Evolutionary conservation across 2,888 invertebrate species (phyloP), one percentile per base, ranked within the genome.

Genomic region (Melanargia galathea): DNA sequence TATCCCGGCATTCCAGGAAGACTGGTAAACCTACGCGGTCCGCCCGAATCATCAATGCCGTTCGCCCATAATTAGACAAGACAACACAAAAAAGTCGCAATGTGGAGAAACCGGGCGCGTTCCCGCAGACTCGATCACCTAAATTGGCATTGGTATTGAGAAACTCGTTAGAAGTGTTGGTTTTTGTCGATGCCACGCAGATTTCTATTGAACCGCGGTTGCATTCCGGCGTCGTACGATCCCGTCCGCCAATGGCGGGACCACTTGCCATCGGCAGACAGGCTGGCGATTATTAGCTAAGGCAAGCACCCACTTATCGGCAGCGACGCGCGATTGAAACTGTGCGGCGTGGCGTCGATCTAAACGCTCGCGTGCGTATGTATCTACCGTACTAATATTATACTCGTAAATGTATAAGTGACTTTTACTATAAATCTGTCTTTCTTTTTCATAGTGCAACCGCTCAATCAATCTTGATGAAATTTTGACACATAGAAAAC

Each of bases 91-190:
- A 67, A 67, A 58, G 30, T 68, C 43, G 66, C 65, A 54, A 63
- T 66, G 61, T 63, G 68, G 69, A 71, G 69, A 77, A 72, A 76
- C 74, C 71, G 77, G 65, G 72, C 76, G 75, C 77, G 77, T 73
- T 78, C 78, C 75, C 63, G 75, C 66, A 70, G 48, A 72, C 77
- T 72, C 60, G 64, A 76, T 78, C 81, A 72, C 82, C 82, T 75
- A 82, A 85, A 79, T 80, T 78, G 87, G 85, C 71, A 76, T 75
- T 78, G 82, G 82, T 79, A 82, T 83, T 84, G 85, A 84, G 86
- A 87, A 87, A 87, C 87, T 86, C 74, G 84, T 86, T 85, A 81
- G 82, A 81, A 78, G 78, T 77, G 71, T 72, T 70, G 73, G 78
- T 86, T 87, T 86, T 87, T 87, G 76, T 76, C 66, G 72, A 68